A percentile compares a stretch with the other conserved stretches of the same genome.
phyloP scores from a whole-genome alignment of 1,140 invertebrate genomes.

The Linepithema humile region DNA sequence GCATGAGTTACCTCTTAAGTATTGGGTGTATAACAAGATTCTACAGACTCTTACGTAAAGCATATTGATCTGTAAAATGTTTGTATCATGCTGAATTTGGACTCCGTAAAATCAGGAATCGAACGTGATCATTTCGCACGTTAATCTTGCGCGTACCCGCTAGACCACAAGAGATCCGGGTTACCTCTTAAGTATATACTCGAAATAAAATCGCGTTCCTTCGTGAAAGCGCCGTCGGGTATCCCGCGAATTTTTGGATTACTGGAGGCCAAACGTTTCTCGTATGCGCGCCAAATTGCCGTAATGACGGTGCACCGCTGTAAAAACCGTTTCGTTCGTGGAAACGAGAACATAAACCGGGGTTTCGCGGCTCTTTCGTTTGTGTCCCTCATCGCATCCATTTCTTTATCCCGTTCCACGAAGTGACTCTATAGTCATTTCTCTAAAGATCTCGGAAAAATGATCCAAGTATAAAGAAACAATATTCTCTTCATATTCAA shows the following conservation, averaged over 20 bases:
- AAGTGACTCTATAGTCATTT: neutral
- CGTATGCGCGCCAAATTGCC: conserved; percentile 77
- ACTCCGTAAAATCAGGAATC: no score
- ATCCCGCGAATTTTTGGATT: conserved; percentile 61
- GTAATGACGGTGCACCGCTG: conserved; percentile 74
- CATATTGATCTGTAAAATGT: no score
- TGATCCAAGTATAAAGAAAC: neutral
- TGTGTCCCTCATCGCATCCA: conserved; percentile 43
- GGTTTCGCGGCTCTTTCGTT: conserved; percentile 29
- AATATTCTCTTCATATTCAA: neutral
- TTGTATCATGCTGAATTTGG: no score
- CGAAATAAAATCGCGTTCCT: conserved; percentile 39
- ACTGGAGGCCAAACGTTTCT: conserved; percentile 50
- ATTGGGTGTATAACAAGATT: no score
- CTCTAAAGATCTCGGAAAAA: conserved; percentile 1
- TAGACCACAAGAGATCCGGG: no score
- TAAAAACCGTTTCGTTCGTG: conserved; percentile 77
- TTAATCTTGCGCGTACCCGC: no score
- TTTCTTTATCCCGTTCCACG: conserved; percentile 63
- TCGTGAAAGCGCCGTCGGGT: conserved; percentile 44
- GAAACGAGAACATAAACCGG: conserved; percentile 73
- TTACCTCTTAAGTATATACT: conserved; percentile 37
- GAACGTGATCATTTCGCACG: no score
- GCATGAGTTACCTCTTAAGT: no score
- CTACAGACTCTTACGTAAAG: no score